These are phyloP conservation scores for Chloromyia formosa DNA, from an alignment of 2,888 invertebrate genomes.

Conservation along the genomic window DNA sequence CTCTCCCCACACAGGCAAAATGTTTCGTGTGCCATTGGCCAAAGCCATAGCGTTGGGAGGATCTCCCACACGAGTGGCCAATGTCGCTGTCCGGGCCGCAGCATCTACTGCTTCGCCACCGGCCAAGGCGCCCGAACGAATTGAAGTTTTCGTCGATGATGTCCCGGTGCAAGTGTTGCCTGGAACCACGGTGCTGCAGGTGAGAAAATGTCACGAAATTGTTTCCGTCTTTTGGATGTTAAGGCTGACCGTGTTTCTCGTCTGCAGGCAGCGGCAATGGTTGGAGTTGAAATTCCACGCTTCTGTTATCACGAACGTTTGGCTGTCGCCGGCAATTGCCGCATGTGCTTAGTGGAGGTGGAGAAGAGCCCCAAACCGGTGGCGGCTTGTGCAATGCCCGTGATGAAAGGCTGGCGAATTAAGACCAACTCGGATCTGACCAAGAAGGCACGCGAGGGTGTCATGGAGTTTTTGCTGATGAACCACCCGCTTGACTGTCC, in stretches of 20 bases:
- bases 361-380: conserved; percentile 98
- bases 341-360: conserved; percentile 99
- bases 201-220: conserved; percentile 58
- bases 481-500: conserved; percentile 99
- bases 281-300: conserved; percentile 97
- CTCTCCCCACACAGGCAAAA: conserved; percentile 56
- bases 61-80: conserved; percentile 64
- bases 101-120: conserved; percentile 64
- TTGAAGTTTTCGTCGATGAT: conserved; percentile 98
- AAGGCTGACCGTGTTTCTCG: not conserved
- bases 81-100: conserved; percentile 63
- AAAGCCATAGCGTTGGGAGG: conserved; percentile 69
- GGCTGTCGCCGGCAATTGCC: conserved; percentile 98
- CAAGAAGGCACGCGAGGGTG: conserved; percentile 79
- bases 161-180: conserved; percentile 93
- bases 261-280: conserved; percentile 86
- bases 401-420: conserved; percentile 99
- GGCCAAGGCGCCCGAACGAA: conserved; percentile 73
- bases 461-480: conserved; percentile 98
- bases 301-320: conserved; percentile 99
- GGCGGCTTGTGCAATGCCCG: conserved; percentile 99
- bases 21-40: conserved; percentile 80
- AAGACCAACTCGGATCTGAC: conserved; percentile 98
- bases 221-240: not conserved
- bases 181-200: conserved; percentile 96